phyloP scores from a whole-genome alignment of 1,140 invertebrate genomes.

The Ostrea denselamellosa region DNA sequence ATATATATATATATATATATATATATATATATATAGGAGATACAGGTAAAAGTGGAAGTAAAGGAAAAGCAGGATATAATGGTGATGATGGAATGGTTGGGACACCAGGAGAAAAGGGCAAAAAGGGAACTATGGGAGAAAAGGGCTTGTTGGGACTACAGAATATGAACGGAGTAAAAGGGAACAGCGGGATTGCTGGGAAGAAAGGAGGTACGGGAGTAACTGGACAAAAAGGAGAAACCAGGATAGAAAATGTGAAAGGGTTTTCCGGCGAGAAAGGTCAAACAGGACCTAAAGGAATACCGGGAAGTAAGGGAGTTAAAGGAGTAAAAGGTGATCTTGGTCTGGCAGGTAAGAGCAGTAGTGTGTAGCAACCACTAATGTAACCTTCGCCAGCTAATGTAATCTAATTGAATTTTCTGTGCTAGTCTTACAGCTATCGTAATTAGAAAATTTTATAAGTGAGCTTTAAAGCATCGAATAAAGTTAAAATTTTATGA shows the following conservation, averaged over 20 bases:
- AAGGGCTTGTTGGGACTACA: not conserved
- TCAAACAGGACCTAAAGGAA: not conserved
- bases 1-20: no score
- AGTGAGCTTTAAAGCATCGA: no score
- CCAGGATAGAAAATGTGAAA: not conserved
- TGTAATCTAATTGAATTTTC: no score
- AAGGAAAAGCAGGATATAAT: not conserved
- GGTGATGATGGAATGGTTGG: not conserved
- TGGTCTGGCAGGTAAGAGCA: not conserved
- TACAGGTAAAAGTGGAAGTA: not conserved
- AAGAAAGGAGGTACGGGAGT: not conserved
- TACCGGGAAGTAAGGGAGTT: not conserved
- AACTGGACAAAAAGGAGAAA: not conserved
- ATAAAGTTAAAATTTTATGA: no score
- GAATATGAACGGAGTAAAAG: not conserved
- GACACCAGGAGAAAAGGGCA: not conserved
- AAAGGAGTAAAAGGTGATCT: not conserved
- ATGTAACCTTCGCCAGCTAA: no score
- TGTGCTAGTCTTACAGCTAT: no score
- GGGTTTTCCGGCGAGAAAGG: not conserved
- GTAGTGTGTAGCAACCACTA: not conserved
- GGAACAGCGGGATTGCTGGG: not conserved
- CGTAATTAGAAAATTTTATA: no score
- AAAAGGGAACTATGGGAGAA: slow-evolving; percentile 14
- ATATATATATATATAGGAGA: not conserved